These are phyloP conservation scores for Prietella phreatophila DNA, from an alignment of 2,113 vertebrate species.

Conservation along the genomic window DNA sequence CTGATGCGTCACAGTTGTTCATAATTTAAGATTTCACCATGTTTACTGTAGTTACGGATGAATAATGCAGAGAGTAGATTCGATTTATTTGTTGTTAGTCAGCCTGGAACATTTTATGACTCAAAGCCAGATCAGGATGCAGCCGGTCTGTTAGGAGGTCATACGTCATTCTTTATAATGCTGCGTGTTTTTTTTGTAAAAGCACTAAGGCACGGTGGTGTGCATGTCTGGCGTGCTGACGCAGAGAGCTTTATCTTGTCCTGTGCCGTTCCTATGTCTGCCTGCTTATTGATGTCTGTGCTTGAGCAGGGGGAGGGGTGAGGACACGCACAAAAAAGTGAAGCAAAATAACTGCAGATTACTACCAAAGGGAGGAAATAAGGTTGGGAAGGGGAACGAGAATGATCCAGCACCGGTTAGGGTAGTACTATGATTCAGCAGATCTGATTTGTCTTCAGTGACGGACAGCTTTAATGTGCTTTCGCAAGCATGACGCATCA, in stretches of 20 bases:
- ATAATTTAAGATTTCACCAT: neutral
- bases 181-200: neutral
- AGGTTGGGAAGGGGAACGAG: neutral
- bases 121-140: slow-evolving; percentile 30
- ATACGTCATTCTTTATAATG: neutral
- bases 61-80: neutral
- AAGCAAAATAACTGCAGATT: slow-evolving; percentile 55
- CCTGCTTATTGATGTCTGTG: slow-evolving; percentile 57
- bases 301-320: slow-evolving; percentile 29
- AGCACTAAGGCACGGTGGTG: slow-evolving; percentile 29
- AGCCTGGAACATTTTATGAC: slow-evolving; percentile 21
- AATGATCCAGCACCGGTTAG: neutral
- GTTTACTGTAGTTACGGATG: neutral
- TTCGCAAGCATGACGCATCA: neutral
- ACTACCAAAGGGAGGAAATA: slow-evolving; percentile 24
- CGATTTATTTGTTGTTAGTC: neutral
- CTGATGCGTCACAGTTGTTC: neutral
- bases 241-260: slow-evolving; percentile 59
- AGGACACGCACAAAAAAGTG: slow-evolving; percentile 26
- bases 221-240: slow-evolving; percentile 23
- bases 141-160: slow-evolving; percentile 17
- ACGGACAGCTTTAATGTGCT: slow-evolving; percentile 7
- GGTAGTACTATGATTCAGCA: slow-evolving; percentile 39
- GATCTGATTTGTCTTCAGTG: neutral
- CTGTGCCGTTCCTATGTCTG: slow-evolving; percentile 51